phyloP scores from a whole-genome alignment of 2,113 vertebrate species.

The Callorhinus ursinus region DNA sequence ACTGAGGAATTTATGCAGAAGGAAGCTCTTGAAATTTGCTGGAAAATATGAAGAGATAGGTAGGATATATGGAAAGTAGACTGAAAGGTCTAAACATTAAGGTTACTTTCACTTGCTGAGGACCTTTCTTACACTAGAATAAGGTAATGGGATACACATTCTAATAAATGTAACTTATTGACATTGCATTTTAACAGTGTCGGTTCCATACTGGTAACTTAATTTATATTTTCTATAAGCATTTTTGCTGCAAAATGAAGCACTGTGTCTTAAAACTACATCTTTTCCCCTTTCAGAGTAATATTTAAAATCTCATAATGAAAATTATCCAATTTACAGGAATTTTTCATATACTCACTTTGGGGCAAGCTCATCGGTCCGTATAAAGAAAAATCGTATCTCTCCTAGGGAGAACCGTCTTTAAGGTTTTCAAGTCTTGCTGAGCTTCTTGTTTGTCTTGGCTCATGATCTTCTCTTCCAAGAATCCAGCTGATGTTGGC shows the following conservation, averaged over 20 bases:
- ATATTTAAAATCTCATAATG: background rate
- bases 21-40: background rate
- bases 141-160: background rate
- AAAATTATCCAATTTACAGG: background rate
- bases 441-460: background rate
- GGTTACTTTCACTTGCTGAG: background rate
- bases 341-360: conserved; percentile 28
- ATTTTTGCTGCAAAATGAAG: conserved; percentile 23
- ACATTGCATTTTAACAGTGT: background rate
- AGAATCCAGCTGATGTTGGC: background rate
- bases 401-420: background rate
- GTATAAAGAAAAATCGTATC: background rate
- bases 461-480: background rate
- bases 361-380: background rate
- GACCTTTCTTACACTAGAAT: background rate
- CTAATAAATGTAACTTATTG: background rate
- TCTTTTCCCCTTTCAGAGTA: background rate
- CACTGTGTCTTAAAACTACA: background rate
- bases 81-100: background rate
- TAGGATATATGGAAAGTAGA: background rate
- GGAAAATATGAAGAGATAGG: background rate
- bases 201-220: background rate
- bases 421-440: background rate
- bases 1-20: background rate
- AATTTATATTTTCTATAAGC: conserved; percentile 22